Evolutionary conservation across 2,797 vertebrate genomes (phyloP).

Genomic region (Pseudochirops cupreus): DNA sequence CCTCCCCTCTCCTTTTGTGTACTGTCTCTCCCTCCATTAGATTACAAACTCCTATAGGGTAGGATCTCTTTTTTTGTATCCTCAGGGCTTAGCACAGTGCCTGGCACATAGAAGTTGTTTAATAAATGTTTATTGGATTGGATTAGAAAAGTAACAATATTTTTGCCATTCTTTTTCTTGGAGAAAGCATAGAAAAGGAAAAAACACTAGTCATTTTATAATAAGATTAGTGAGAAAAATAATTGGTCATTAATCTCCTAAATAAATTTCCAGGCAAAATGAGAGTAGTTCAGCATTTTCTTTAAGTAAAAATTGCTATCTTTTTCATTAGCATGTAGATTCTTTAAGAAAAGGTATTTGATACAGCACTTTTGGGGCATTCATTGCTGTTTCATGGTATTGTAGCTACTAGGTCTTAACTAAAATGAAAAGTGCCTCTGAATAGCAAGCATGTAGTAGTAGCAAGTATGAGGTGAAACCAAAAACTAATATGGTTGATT

Average conservation of each 20-base stretch:
- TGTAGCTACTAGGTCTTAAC: constrained; percentile 44
- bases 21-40: background rate
- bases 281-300: constrained; percentile 11
- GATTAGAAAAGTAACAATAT: constrained; percentile 29
- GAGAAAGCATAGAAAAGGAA: constrained; percentile 36
- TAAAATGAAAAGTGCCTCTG: constrained; percentile 36
- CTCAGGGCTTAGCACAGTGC: background rate
- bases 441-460: constrained; percentile 25
- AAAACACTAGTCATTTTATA: constrained; percentile 29
- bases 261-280: constrained; percentile 40
- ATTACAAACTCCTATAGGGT: background rate
- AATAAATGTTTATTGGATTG: background rate
- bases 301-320: constrained; percentile 7
- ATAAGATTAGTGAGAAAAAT: constrained; percentile 43
- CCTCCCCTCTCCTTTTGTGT: background rate
- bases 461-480: background rate
- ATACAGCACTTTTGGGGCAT: constrained; percentile 52
- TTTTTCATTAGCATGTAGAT: constrained; percentile 19
- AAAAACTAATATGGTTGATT: background rate
- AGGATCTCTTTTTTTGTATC: background rate
- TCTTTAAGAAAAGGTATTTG: constrained; percentile 45
- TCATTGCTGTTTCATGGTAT: constrained; percentile 24
- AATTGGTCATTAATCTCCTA: background rate
- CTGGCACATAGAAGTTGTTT: background rate
- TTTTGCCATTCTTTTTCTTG: constrained; percentile 19